Base-by-base conservation (phyloP, 2,797 vertebrate genomes). In the Argyrosomus regius region DNA sequence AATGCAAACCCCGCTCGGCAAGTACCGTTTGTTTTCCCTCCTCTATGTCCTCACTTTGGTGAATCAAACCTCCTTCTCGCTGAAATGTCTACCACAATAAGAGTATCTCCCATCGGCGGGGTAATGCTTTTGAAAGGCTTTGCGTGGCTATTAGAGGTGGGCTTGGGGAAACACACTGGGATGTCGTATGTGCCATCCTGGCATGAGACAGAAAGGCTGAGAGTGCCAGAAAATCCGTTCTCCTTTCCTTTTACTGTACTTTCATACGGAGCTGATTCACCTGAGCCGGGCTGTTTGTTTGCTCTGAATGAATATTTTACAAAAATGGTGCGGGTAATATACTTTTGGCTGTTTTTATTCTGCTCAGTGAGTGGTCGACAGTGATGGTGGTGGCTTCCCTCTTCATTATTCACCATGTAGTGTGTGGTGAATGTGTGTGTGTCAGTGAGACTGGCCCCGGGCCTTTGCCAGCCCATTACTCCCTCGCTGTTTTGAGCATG, bases 41-140 rank as follows among this genome's bases (percentile, higher is more conserved):
- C 81, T 79, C 72, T 24, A 16, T 18, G 6, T 76, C 75, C 71
- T 75, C 22, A 60, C 90, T 53, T 76, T 65, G 82, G 76, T 72
- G 78, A 91, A 92, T 84, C 58, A 58, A 89, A 89, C 75, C 90
- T 79, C 74, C 88, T 76, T 78, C 83, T 88, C 79, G 2, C 83
- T 62, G 83, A 89, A 85, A 89, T 12, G 90, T 92, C 93, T n/a
- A 54, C 77, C 72, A 4, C 75, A 46, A 92, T 93, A 89, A 90
- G 60, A 70, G 79, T n/a, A 1, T 94, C 91, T 90, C 86, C 87
- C 84, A 1, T 90, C 82, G 78, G 62, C 1, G 17, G 60, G 53
- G 69, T 93, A 93, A 94, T 92, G 88, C 84, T 74, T 92, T 79
- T 92, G 92, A 91, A 93, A 88, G 91, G 92, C 90, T 90, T 88